Percentiles rank a stretch among this genome's conserved stretches.
phyloP scores from a whole-genome alignment of 2,113 vertebrate species.

The Suricata suricatta region DNA sequence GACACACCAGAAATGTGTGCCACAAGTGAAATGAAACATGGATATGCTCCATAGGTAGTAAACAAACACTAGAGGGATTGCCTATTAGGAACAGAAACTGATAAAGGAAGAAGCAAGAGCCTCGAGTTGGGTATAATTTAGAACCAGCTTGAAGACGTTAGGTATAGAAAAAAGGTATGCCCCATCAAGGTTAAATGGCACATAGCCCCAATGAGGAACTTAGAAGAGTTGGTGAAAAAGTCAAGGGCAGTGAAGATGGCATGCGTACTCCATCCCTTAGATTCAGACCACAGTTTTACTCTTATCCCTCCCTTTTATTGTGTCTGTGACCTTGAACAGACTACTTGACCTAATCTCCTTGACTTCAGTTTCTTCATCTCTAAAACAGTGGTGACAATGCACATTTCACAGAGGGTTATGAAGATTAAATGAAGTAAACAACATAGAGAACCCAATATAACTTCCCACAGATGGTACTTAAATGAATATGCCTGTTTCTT shows the following conservation, averaged over 20 bases:
- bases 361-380: neutral
- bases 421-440: neutral
- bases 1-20: neutral
- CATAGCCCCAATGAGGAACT: neutral
- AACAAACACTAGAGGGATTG: neutral
- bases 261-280: neutral
- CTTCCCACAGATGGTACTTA: neutral
- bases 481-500: neutral
- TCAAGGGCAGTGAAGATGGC: neutral
- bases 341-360: neutral
- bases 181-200: neutral
- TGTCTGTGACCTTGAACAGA: neutral
- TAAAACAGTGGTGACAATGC: neutral
- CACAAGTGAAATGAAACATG: neutral
- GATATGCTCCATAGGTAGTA: neutral
- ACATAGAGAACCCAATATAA: neutral
- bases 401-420: neutral
- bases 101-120: neutral
- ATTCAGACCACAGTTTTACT: neutral
- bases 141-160: neutral
- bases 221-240: neutral
- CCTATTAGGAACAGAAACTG: neutral
- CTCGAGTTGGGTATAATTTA: neutral
- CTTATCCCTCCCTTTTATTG: neutral
- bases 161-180: neutral